Percentiles rank a stretch among this genome's conserved stretches.
Conservation (phyloP, 2,113 vertebrate genomes). For the Chelonoidis abingdonii region DNA sequence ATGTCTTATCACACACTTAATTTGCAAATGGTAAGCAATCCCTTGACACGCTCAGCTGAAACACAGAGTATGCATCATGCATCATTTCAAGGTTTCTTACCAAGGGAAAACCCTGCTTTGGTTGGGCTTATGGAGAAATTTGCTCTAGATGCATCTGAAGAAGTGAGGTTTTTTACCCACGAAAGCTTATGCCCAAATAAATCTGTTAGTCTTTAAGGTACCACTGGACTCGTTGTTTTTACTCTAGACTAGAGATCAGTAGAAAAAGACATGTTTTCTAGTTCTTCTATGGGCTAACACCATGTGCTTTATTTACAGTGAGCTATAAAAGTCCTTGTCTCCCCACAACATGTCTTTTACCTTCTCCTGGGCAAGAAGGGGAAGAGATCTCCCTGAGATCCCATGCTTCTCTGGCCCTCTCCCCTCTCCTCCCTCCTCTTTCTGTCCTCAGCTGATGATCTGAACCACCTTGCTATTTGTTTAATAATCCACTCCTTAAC, state of each 20-base stretch:
- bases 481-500: not conserved
- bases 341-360: not conserved
- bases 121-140: conserved; percentile 6
- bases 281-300: not conserved
- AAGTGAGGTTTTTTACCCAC: no score
- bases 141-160: not conserved
- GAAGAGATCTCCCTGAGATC: not conserved
- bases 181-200: no score
- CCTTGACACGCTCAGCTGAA: not conserved
- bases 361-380: not conserved
- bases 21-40: not conserved
- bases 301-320: not conserved
- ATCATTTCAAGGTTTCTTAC: conserved; percentile 20
- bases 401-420: not conserved
- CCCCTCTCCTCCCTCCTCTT: not conserved
- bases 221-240: not conserved
- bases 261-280: not conserved
- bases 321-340: not conserved
- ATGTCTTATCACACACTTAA: not conserved
- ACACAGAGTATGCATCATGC: not conserved
- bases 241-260: not conserved
- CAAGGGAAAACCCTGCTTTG: not conserved
- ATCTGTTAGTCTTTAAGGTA: no score
- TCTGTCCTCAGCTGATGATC: not conserved
- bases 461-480: not conserved